These are phyloP conservation scores for Physella acuta DNA, from an alignment of 1,140 invertebrate species.

Conservation along the genomic window DNA sequence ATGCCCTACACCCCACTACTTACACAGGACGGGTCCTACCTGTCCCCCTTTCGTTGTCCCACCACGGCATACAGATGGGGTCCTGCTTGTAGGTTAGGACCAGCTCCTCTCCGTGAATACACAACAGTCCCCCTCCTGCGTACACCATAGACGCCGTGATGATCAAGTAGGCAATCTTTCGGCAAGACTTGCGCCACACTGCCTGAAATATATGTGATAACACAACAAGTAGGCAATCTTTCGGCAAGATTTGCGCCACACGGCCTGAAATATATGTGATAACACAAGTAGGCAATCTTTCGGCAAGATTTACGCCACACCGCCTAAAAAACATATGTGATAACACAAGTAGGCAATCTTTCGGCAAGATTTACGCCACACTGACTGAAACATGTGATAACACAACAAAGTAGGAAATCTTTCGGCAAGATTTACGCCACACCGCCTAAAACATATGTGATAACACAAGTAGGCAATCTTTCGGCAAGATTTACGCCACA, in stretches of 20 bases:
- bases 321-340: too few species aligned
- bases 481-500: too few species aligned
- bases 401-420: neutral
- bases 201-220: too few species aligned
- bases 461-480: too few species aligned
- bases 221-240: neutral
- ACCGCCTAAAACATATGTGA: too few species aligned
- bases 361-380: too few species aligned
- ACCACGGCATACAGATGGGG: slow-evolving; percentile 13
- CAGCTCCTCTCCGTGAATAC: neutral
- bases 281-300: too few species aligned
- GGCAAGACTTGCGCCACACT: neutral
- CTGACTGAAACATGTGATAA: too few species aligned
- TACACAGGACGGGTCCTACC: slow-evolving; percentile 3
- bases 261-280: too few species aligned
- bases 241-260: neutral
- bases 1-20: too few species aligned
- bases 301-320: too few species aligned
- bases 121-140: neutral
- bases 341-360: too few species aligned
- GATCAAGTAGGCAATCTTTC: neutral
- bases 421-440: neutral
- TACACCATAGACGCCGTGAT: neutral
- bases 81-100: neutral
- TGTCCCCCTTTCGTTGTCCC: slow-evolving; percentile 8